These are phyloP conservation scores for Catalaphyllia jardinei DNA, from an alignment of 64 coral and sea anemone species.

Conservation along the genomic window DNA sequence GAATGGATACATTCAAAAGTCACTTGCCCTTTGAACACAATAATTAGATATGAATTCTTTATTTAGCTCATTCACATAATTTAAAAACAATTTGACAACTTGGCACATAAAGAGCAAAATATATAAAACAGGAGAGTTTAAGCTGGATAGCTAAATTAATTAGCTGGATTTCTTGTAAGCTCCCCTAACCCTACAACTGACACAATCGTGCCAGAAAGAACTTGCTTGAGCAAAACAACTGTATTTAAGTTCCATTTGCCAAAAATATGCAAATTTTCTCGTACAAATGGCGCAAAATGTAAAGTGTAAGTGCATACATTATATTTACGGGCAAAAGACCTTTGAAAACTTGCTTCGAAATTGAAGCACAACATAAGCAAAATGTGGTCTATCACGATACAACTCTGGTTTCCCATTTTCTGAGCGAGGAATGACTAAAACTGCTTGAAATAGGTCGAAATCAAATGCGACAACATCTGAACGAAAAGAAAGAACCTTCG, in stretches of 20 bases:
- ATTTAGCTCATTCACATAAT: too few species aligned
- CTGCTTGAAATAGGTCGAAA: not conserved
- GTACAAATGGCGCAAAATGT: constrained; percentile 15
- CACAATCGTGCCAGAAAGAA: too few species aligned
- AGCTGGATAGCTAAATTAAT: too few species aligned
- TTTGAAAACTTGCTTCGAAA: not conserved
- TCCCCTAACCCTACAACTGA: too few species aligned
- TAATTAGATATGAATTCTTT: too few species aligned
- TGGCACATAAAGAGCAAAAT: too few species aligned
- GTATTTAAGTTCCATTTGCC: not conserved
- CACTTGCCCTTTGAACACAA: too few species aligned
- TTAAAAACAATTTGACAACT: too few species aligned
- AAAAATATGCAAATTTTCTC: constrained; percentile 3
- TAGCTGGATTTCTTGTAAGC: too few species aligned
- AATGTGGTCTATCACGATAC: not conserved
- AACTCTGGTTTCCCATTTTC: not conserved
- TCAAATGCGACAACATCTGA: not conserved
- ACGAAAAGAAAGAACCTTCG: not conserved
- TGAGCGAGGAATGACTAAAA: not conserved
- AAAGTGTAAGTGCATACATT: not conserved
- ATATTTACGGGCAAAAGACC: not conserved
- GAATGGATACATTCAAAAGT: too few species aligned
- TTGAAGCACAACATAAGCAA: not conserved
- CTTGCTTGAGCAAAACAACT: too few species aligned
- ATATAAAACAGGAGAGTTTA: too few species aligned